Base-by-base conservation (phyloP, 1,140 invertebrate species). In the Saccostrea echinata region DNA sequence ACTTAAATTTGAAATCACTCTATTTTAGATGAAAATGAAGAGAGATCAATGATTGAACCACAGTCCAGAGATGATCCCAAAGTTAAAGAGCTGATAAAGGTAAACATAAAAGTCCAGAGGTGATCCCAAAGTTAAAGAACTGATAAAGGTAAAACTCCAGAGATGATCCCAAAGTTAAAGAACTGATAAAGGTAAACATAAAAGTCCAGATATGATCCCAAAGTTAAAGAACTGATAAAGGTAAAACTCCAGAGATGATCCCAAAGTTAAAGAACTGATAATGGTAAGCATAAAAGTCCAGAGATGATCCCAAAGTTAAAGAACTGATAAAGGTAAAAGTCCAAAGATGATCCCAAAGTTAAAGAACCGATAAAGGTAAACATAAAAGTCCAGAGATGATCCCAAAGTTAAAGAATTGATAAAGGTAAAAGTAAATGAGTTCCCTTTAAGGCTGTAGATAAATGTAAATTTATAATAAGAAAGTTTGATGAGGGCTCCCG, bases 1-100 rank as follows among this genome's bases (percentile, higher is more conserved):
- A 43, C 9, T 43, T 3, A 43, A 43, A 43, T 43, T 0, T 43
- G 43, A 43, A 43, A 43, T 43, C 1, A 43, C 0, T 43, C 4
- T 43, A 9, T 95, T 94, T 43, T 94, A 98, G 98, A 97, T 93
- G 98, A 99, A 93, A 98, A 98, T 95, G 99, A 99, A 95, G 98
- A 99, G 95, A 96, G 98, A 90, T 98, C 98, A 4, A 98, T 99
- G 95, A 98, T 99, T 88, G 98, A 99, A 92, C 97, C 97, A 3
- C 96, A 96, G 87, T 98, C 98, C 0, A 96, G 97, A 90, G 97
- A 97, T 82, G 97, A 99, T 95, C 96, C 97, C 0, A 97, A 98
- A 95, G 96, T 99, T 0, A 96, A 97, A 88, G 97, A 99, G 92
- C 95, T 99, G 9, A 97, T 98, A 16, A 92, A 95, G 90, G 94